Percentiles rank a stretch among this genome's conserved stretches.
Conservation (phyloP, 2,797 vertebrate genomes). For the Gallirallus australis region DNA sequence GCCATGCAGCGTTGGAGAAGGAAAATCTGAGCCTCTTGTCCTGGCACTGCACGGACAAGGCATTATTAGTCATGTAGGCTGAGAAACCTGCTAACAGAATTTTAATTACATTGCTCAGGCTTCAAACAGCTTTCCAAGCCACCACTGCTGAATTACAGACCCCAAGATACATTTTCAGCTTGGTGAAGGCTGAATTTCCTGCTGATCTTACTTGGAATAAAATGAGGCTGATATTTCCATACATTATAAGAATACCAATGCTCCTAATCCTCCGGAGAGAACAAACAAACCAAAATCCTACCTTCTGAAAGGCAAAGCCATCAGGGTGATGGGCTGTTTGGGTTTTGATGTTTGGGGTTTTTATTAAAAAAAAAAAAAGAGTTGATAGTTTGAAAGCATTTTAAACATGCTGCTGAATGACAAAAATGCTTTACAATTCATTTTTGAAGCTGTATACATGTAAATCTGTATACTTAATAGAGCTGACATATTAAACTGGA, state of each 20-base stretch:
- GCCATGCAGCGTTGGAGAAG: background rate
- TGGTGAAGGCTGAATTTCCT: conserved; percentile 21
- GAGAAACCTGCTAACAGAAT: conserved; percentile 5
- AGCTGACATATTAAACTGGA: background rate
- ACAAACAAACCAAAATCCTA: background rate
- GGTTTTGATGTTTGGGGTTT: no score
- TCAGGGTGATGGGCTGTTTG: background rate
- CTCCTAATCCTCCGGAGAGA: background rate
- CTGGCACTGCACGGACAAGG: background rate
- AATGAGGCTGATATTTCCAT: background rate
- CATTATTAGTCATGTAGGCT: background rate
- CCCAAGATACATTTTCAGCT: background rate
- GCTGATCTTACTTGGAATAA: conserved; percentile 18
- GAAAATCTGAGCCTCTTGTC: background rate
- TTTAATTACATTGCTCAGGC: conserved; percentile 15
- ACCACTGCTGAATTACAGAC: conserved; percentile 9
- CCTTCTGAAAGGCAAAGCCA: background rate
- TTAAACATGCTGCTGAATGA: background rate
- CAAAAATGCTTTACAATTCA: background rate
- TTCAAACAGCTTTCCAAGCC: conserved; percentile 8
- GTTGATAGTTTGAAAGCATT: background rate
- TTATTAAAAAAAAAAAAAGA: background rate
- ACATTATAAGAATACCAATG: background rate
- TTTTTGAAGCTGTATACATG: background rate
- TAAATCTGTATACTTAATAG: background rate